These are phyloP conservation scores for Pluvianellus socialis DNA, from an alignment of 2,113 vertebrate genomes.

Conservation along the genomic window DNA sequence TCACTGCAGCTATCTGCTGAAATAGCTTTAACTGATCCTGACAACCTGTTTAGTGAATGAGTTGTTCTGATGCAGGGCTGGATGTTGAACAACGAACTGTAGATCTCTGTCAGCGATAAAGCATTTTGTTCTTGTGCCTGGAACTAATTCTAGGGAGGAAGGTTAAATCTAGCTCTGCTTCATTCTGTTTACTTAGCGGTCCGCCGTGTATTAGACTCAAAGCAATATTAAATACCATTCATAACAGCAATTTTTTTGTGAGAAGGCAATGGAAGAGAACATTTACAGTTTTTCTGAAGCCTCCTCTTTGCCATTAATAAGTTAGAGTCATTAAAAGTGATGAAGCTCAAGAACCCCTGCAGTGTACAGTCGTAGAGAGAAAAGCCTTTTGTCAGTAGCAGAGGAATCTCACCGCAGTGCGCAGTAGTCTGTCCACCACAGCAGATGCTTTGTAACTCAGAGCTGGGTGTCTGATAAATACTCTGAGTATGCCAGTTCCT, in stretches of 20 bases:
- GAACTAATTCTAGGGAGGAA: neutral
- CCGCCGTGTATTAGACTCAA: neutral
- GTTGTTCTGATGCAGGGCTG: fast-evolving
- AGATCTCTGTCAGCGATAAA: neutral
- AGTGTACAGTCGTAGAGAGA: neutral
- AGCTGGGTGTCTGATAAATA: neutral
- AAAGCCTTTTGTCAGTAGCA: neutral
- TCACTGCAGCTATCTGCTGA: neutral
- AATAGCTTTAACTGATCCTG: neutral
- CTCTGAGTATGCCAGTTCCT: neutral
- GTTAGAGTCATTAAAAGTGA: neutral
- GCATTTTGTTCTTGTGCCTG: neutral
- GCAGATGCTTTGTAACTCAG: neutral
- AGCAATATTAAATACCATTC: neutral
- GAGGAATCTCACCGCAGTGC: neutral
- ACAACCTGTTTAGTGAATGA: neutral
- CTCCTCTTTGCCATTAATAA: neutral
- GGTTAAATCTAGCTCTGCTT: neutral
- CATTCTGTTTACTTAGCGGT: neutral
- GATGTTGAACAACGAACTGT: neutral
- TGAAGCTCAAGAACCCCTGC: neutral
- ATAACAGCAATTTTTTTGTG: neutral
- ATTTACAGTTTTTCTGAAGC: neutral
- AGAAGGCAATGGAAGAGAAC: neutral
- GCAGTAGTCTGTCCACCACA: neutral